Evolutionary conservation across 2,113 vertebrate genomes (phyloP).

Genomic region (Lonchura striata): DNA sequence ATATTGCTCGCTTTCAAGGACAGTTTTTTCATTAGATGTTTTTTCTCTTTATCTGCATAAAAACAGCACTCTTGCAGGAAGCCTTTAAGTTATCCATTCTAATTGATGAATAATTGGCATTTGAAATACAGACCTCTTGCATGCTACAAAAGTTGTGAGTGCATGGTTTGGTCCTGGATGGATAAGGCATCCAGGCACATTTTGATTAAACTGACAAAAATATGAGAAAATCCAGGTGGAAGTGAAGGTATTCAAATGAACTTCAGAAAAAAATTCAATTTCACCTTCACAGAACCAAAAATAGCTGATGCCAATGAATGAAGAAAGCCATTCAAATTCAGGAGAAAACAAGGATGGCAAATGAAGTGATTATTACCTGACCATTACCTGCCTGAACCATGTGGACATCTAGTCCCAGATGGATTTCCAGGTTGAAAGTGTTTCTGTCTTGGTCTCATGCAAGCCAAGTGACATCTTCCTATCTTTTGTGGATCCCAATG

Average conservation of each 20-base stretch:
- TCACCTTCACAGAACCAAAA: neutral
- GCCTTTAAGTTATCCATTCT: neutral
- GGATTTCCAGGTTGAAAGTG: neutral
- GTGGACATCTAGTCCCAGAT: neutral
- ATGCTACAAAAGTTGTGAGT: neutral
- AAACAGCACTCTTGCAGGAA: neutral
- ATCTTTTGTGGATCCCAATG: neutral
- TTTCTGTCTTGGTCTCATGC: neutral
- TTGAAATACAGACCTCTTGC: neutral
- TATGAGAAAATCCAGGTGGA: neutral
- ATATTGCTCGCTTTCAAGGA: neutral
- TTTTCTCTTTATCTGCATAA: neutral
- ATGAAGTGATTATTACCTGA: neutral
- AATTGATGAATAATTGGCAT: neutral
- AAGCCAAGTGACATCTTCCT: neutral
- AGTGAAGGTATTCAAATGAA: neutral
- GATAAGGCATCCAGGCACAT: neutral
- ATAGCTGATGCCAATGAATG: neutral
- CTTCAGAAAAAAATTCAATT: neutral
- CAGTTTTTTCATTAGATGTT: neutral
- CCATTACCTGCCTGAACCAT: neutral
- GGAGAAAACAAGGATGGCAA: neutral
- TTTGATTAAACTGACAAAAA: constrained; percentile 19
- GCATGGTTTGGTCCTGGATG: neutral
- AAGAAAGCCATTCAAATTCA: neutral